A percentile compares a stretch with the other conserved stretches of the same genome.
phyloP scores from a whole-genome alignment of 2,888 invertebrate genomes.

The Heliconius ethilla region DNA sequence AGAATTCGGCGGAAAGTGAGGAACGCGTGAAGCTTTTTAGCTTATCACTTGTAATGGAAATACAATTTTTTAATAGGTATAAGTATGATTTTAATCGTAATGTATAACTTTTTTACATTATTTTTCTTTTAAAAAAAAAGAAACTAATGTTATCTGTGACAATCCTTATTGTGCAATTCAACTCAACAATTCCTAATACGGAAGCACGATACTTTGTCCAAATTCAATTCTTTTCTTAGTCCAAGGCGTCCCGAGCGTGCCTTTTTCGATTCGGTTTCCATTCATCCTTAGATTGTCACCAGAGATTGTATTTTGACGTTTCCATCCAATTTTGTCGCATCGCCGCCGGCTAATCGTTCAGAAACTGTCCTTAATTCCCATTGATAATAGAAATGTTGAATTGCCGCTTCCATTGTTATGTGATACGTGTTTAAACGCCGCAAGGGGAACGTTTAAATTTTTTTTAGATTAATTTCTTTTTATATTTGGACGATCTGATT shows the following conservation, averaged over 20 bases:
- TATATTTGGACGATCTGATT: neutral
- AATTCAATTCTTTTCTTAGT: neutral
- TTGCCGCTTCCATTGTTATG: conserved; percentile 45
- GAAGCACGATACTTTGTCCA: conserved; percentile 35
- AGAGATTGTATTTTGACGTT: conserved; percentile 80
- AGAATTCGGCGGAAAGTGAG: no score
- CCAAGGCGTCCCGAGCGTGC: no score
- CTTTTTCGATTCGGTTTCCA: conserved; percentile 17
- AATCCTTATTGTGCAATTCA: conserved; percentile 57
- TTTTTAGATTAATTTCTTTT: neutral
- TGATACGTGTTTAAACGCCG: conserved; percentile 47
- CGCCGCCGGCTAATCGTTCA: conserved; percentile 73
- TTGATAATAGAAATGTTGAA: conserved; percentile 52
- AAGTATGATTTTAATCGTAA: no score
- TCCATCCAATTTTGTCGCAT: conserved; percentile 76
- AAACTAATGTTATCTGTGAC: conserved; percentile 72
- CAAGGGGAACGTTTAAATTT: conserved; percentile 43
- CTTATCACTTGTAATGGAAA: no score
- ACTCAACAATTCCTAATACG: conserved; percentile 34
- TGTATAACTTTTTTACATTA: no score
- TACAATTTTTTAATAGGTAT: no score
- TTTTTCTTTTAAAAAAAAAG: conserved; percentile 47
- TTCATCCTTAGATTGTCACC: conserved; percentile 61
- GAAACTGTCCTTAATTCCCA: conserved; percentile 53
- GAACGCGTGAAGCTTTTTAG: no score